Conservation (phyloP, 1,140 invertebrate genomes). For the Neuroterus valhalla region DNA sequence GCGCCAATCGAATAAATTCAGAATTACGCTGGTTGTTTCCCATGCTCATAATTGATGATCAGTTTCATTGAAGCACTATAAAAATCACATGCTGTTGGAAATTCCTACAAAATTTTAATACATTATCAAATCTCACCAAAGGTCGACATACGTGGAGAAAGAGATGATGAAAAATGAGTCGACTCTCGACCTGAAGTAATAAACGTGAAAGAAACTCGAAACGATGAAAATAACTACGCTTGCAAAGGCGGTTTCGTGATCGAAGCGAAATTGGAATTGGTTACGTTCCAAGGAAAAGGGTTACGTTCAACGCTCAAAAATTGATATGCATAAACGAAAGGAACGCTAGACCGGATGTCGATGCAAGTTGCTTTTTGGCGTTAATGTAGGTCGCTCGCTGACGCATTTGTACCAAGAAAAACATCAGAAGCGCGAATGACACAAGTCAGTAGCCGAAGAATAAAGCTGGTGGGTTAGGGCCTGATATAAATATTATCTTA, state of each 20-base stretch:
- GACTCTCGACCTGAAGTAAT: background rate
- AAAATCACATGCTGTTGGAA: no score
- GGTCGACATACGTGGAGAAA: no score
- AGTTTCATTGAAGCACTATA: no score
- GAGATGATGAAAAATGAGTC: background rate
- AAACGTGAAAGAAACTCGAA: background rate
- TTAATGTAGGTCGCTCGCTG: background rate
- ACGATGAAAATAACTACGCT: constrained; percentile 4
- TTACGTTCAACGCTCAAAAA: background rate
- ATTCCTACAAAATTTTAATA: no score
- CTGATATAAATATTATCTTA: constrained; percentile 45
- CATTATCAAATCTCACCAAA: background rate
- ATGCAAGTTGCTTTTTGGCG: background rate
- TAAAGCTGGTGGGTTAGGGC: constrained; percentile 36
- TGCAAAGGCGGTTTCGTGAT: background rate
- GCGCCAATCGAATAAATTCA: background rate
- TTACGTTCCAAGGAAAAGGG: constrained; percentile 1
- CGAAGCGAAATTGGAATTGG: background rate
- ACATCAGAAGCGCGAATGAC: background rate
- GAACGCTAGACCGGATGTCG: background rate
- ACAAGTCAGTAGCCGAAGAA: constrained; percentile 6
- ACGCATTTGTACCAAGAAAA: background rate
- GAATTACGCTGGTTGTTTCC: background rate
- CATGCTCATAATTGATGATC: background rate
- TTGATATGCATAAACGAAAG: constrained; percentile 27